Evolutionary conservation across 2,113 vertebrate species (phyloP), one percentile per base, ranked within the genome.

Genomic region (Telmatochromis sp.): DNA sequence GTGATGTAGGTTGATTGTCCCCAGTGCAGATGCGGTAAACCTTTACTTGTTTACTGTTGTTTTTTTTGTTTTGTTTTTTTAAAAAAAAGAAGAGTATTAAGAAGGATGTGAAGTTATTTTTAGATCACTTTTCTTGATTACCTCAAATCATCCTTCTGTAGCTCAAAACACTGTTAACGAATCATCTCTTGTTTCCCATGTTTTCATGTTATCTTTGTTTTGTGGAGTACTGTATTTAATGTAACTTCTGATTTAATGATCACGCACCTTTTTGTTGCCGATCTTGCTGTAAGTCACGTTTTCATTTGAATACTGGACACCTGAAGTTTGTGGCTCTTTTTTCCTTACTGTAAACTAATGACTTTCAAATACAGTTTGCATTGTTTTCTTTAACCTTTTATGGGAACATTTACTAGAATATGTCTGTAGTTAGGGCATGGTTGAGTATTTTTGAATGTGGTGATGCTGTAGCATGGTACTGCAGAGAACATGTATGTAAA

Each of bases 381-480:
- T 71, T 11, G 31, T 89, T 91, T 84, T 60, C 82, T 84, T 83
- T 26, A 37, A 80, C 33, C 71, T 42, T 26, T 58, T 55, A 51
- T n/a, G 31, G 21, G 33, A 50, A 78, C 7, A 28, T 60, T n/a
- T 78, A 78, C 26, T 50, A 50, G 42, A 50, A 78, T 78, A 33
- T 78, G 45, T 75, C 57, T 86, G 31, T 58, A 53, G 53, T 81
- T 78, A 91, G 47, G 84, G 90, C 87, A 91, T 91, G 88, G 54
- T 84, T 92, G 86, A 86, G 82, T 55, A 89, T 89, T 90, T 94
- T 87, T 80, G 50, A 89, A 40, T 33, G 17, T 86, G 71, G 23
- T 82, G 71, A 88, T 87, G 89, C 86, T 91, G 85, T 89, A 88
- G 94, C 93, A 94, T 94, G 95, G 65, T 73, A 89, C 57, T 89